Conservation (phyloP, 2,888 invertebrate species). For the Clusia tigrina region DNA sequence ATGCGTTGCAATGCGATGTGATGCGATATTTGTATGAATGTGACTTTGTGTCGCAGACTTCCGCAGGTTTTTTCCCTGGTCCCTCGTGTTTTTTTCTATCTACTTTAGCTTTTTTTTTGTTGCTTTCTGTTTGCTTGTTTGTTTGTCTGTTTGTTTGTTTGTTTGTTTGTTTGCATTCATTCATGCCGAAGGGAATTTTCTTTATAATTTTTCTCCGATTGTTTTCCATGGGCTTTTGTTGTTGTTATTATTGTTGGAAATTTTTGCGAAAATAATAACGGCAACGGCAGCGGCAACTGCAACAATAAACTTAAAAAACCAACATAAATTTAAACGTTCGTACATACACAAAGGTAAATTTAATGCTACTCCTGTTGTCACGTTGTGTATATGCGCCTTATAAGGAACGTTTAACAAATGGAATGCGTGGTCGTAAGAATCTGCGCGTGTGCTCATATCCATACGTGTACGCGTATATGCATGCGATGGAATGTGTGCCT, state of each 20-base stretch:
- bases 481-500: neutral
- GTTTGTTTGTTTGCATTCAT: neutral
- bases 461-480: neutral
- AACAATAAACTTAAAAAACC: neutral
- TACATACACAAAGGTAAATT: neutral
- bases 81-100: neutral
- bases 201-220: neutral
- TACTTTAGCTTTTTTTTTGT: neutral
- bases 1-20: conserved; percentile 10
- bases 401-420: neutral
- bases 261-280: neutral
- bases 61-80: neutral
- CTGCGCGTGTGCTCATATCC: too few species aligned
- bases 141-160: neutral
- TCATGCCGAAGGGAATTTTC: neutral
- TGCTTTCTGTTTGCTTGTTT: neutral
- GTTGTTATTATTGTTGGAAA: neutral
- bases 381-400: neutral
- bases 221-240: neutral
- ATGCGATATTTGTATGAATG: conserved; percentile 8
- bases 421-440: too few species aligned
- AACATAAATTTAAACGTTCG: neutral
- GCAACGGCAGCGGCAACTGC: neutral
- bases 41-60: conserved; percentile 9
- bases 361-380: neutral